Evolutionary conservation across 2,888 invertebrate genomes (phyloP).

Genomic region (Pyrocoelia pectoralis): DNA sequence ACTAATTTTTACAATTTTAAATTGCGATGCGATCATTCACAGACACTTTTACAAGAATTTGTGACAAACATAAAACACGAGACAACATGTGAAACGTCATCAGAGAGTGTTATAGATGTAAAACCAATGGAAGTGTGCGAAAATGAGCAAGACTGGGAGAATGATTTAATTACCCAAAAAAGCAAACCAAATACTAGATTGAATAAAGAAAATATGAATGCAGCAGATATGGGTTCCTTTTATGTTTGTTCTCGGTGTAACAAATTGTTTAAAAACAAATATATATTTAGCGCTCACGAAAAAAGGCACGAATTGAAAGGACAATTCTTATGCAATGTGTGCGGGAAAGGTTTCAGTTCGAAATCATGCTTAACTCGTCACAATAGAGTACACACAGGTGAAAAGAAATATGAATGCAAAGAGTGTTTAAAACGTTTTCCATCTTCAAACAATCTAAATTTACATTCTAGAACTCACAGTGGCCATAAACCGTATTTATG

Average conservation of each 20-base stretch:
- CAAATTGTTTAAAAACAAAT: constrained; percentile 50
- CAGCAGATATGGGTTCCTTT: constrained; percentile 28
- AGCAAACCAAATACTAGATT: too few relatives aligned
- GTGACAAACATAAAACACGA: constrained; percentile 3
- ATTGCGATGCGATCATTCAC: constrained; percentile 44
- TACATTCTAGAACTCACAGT: constrained; percentile 39
- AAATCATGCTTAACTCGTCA: constrained; percentile 43
- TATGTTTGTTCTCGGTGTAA: constrained; percentile 46
- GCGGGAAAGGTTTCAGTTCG: constrained; percentile 41
- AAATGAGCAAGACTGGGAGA: neutral
- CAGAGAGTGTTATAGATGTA: too few relatives aligned
- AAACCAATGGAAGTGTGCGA: too few relatives aligned
- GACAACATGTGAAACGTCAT: too few relatives aligned
- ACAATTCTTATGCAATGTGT: constrained; percentile 45
- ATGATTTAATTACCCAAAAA: neutral
- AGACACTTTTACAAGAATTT: constrained; percentile 28
- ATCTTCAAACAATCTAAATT: constrained; percentile 40
- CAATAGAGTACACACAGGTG: constrained; percentile 44
- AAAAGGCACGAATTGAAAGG: constrained; percentile 46
- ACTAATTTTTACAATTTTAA: constrained; percentile 48
- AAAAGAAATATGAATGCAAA: constrained; percentile 40
- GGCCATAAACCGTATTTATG: constrained; percentile 42
- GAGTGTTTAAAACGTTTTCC: constrained; percentile 42
- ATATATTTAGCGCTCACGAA: constrained; percentile 46
- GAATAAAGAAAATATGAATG: neutral